Conservation (phyloP, 2,113 vertebrate species). For the Fukomys damarensis region DNA sequence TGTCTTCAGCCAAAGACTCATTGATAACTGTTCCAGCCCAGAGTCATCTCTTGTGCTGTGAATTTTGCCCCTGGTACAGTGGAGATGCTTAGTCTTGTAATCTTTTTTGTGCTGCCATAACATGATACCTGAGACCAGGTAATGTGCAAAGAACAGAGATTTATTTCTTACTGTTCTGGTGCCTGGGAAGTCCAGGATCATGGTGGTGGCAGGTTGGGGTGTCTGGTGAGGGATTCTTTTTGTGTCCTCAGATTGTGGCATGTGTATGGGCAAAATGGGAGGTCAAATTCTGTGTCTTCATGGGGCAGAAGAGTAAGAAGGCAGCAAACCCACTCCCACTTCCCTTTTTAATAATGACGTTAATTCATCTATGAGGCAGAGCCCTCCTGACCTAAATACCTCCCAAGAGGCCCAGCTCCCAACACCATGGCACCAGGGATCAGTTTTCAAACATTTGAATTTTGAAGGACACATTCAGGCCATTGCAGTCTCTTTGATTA, state of each 20-base stretch:
- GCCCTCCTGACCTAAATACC: background rate
- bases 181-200: background rate
- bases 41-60: background rate
- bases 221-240: background rate
- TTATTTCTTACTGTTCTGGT: background rate
- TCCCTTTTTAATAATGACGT: background rate
- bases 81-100: background rate
- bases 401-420: background rate
- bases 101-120: background rate
- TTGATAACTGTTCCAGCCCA: background rate
- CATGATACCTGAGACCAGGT: background rate
- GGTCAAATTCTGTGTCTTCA: background rate
- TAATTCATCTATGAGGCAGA: background rate
- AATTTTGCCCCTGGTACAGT: background rate
- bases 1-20: background rate
- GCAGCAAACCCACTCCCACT: background rate
- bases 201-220: background rate
- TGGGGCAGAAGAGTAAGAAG: background rate
- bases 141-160: background rate
- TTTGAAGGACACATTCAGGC: background rate
- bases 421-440: background rate
- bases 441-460: background rate
- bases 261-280: background rate
- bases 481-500: background rate
- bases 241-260: background rate